Conservation (phyloP, 2,888 invertebrate species). For the Altica lythri region DNA sequence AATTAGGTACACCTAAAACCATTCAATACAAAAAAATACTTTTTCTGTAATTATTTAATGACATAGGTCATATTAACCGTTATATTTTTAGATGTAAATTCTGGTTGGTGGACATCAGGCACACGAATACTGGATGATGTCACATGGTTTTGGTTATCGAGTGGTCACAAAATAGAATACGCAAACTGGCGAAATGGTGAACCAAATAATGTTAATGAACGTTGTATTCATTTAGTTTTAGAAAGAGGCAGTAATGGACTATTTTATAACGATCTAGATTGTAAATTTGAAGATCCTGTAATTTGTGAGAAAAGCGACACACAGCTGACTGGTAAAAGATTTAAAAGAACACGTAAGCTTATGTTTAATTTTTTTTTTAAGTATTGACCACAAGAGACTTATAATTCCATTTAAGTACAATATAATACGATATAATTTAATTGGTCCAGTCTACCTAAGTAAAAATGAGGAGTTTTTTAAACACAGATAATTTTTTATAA, state of each 20-base stretch:
- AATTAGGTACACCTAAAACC: too few relatives aligned
- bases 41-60: too few relatives aligned
- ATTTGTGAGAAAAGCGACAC: slow-evolving; percentile 22
- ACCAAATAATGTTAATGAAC: slow-evolving; percentile 13
- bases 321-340: neutral
- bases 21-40: too few relatives aligned
- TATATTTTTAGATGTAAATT: slow-evolving; percentile 14
- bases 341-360: neutral
- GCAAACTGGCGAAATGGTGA: slow-evolving; percentile 12
- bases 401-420: too few relatives aligned
- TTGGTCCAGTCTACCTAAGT: too few relatives aligned
- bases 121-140: slow-evolving; percentile 6
- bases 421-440: too few relatives aligned
- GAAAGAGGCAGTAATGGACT: slow-evolving; percentile 4
- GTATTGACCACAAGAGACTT: neutral
- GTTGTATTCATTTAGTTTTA: neutral
- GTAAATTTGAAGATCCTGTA: neutral
- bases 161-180: slow-evolving; percentile 4
- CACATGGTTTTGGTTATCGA: slow-evolving; percentile 15
- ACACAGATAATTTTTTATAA: too few relatives aligned
- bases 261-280: slow-evolving; percentile 16
- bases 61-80: neutral
- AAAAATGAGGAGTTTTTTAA: too few relatives aligned
- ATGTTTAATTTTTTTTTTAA: neutral
- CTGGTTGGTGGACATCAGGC: slow-evolving; percentile 24